Evolutionary conservation across 2,797 vertebrate genomes (phyloP).

Genomic region (Lepus oiostolus): DNA sequence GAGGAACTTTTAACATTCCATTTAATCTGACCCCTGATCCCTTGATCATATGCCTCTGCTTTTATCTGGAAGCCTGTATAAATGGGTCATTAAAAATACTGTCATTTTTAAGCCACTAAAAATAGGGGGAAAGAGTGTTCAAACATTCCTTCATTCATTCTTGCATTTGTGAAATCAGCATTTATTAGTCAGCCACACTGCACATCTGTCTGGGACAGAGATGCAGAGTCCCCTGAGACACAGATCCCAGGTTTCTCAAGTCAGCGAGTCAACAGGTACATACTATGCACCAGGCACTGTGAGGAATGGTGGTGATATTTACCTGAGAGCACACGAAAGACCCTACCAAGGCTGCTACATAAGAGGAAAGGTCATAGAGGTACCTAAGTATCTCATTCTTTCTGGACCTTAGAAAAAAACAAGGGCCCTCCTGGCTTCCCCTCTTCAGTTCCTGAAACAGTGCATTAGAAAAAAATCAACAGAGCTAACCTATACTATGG

Average conservation of each 20-base stretch:
- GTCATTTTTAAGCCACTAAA: slow-evolving; percentile 27
- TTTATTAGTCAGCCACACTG: neutral
- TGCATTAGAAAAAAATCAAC: too few relatives aligned
- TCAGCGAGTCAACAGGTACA: neutral
- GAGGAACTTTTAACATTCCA: slow-evolving; percentile 56
- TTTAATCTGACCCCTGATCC: slow-evolving; percentile 19
- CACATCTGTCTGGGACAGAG: neutral
- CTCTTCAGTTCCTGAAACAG: neutral
- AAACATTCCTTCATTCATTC: slow-evolving; percentile 3
- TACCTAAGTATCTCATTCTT: neutral
- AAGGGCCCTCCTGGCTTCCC: neutral
- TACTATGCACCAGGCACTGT: too few relatives aligned
- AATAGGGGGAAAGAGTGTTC: neutral
- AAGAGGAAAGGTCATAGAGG: neutral
- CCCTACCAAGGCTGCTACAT: neutral
- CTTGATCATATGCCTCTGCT: slow-evolving; percentile 63
- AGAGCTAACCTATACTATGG: too few relatives aligned
- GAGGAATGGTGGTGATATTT: neutral
- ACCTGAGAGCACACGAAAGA: neutral
- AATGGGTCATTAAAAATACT: slow-evolving; percentile 56
- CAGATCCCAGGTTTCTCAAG: neutral
- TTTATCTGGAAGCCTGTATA: slow-evolving; percentile 63
- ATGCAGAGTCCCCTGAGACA: neutral
- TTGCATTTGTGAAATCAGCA: neutral
- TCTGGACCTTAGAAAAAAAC: neutral